A percentile compares a stretch with the other conserved stretches of the same genome.
phyloP scores from a whole-genome alignment of 2,888 invertebrate species.

The Clusia tigrina region DNA sequence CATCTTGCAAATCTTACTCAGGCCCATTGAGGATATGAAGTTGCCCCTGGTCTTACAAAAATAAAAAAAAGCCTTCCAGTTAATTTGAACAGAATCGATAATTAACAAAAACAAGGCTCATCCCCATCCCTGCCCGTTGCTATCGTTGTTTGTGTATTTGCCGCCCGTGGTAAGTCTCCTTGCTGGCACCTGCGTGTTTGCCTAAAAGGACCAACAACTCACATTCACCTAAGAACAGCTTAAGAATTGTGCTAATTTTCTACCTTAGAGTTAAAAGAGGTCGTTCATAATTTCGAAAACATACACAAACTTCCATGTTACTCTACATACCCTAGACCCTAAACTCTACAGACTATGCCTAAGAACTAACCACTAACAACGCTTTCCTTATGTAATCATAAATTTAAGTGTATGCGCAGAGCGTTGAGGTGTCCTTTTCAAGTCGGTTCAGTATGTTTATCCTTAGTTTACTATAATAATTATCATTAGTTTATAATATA shows the following conservation, averaged over 20 bases:
- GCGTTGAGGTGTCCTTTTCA: constrained; percentile 2
- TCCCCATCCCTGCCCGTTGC: background rate
- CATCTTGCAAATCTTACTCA: no score
- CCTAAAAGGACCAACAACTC: constrained; percentile 43
- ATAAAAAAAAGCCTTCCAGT: no score
- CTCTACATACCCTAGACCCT: background rate
- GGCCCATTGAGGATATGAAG: no score
- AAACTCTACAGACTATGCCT: background rate
- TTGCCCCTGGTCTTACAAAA: no score
- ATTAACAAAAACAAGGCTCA: no score
- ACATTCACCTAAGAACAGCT: constrained; percentile 45
- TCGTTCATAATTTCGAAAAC: constrained; percentile 1
- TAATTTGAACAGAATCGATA: no score
- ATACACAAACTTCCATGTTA: background rate
- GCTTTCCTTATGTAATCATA: background rate
- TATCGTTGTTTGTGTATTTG: background rate
- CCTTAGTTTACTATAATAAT: no score
- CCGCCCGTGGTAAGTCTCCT: no score
- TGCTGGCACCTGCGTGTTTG: no score
- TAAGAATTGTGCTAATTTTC: background rate
- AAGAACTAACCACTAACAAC: constrained; percentile 5
- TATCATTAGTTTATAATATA: no score
- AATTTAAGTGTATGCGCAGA: no score
- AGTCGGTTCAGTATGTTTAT: background rate
- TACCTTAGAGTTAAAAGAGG: background rate